These are phyloP conservation scores for Australoheros scitulus DNA, from an alignment of 2,113 vertebrate species.

Conservation along the genomic window DNA sequence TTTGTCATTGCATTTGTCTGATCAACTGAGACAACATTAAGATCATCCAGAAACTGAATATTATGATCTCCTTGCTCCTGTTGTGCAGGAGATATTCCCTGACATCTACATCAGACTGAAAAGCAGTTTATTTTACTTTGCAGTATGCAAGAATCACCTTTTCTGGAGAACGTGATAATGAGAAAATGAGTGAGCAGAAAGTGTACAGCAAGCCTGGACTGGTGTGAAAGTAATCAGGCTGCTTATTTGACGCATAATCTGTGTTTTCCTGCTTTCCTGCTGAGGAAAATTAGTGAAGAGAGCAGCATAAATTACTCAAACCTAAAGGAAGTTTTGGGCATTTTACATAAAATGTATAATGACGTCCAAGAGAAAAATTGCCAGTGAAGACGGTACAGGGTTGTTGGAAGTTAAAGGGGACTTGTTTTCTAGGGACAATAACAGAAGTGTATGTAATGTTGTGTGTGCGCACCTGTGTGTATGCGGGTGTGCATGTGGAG, in stretches of 20 bases:
- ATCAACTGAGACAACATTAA: background rate
- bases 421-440: background rate
- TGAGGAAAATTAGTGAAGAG: background rate
- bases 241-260: background rate
- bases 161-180: background rate
- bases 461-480: background rate
- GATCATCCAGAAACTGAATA: background rate
- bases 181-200: constrained; percentile 1
- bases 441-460: background rate
- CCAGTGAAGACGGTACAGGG: background rate
- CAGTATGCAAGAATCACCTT: background rate
- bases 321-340: background rate
- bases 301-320: background rate
- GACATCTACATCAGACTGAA: background rate
- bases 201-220: background rate
- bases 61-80: background rate
- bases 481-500: background rate
- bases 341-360: background rate
- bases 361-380: background rate
- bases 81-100: background rate
- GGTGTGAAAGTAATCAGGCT: background rate
- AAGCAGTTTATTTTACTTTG: background rate
- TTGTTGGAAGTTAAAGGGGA: background rate
- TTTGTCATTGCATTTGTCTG: background rate
- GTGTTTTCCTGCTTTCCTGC: background rate